Percentiles rank a stretch among this genome's conserved stretches.
These are phyloP conservation scores for Sebastes glaucus DNA, from an alignment of 2,797 vertebrate species.

Conservation along the genomic window DNA sequence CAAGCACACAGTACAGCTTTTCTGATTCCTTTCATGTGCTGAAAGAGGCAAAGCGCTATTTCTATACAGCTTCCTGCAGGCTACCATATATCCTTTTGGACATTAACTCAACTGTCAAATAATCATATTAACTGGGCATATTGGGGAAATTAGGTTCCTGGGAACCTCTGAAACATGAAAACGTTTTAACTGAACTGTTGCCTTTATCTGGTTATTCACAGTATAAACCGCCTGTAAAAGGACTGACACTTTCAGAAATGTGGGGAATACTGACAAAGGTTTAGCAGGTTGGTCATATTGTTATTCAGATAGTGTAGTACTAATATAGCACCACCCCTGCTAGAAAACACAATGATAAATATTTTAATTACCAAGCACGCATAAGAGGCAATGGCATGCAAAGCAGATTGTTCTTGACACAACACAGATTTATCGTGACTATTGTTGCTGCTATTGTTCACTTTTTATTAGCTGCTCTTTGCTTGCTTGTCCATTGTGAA, in stretches of 20 bases:
- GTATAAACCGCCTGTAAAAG: not conserved
- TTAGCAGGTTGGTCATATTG: constrained; percentile 6
- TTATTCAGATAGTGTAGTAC: constrained; percentile 21
- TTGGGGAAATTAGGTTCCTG: constrained; percentile 7
- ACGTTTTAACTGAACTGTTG: constrained; percentile 1
- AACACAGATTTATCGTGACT: constrained; percentile 48
- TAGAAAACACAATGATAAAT: constrained; percentile 45
- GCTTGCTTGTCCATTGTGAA: constrained; percentile 18
- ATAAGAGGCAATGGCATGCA: constrained; percentile 29
- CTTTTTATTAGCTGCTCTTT: constrained; percentile 45
- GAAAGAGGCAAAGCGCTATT: not conserved
- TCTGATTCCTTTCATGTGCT: not conserved
- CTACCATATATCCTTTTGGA: not conserved
- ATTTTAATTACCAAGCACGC: constrained; percentile 43
- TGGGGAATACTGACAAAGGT: not conserved
- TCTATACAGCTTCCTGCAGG: not conserved
- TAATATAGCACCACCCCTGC: constrained; percentile 15
- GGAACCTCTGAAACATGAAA: constrained; percentile 6
- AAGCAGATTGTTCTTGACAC: constrained; percentile 46
- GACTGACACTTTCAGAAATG: not conserved
- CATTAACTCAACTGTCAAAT: constrained; percentile 14
- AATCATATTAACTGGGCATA: constrained; percentile 6
- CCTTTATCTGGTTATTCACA: not conserved
- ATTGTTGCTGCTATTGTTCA: constrained; percentile 38
- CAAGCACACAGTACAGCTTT: not conserved